A percentile compares a stretch with the other conserved stretches of the same genome.
Evolutionary conservation across 1,140 invertebrate species (phyloP).

Genomic region (Ceratitis capitata): DNA sequence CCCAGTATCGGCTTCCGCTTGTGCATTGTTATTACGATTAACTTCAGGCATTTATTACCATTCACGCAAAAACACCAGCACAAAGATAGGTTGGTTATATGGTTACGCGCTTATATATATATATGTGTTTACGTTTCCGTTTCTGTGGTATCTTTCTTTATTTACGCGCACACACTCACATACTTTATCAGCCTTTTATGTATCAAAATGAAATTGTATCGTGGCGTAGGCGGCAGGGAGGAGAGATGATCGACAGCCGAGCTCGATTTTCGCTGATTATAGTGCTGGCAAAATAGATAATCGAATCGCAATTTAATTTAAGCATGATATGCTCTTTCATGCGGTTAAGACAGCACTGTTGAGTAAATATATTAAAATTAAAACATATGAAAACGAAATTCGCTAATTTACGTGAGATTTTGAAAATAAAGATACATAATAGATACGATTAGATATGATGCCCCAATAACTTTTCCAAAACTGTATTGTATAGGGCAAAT

Average conservation of each 20-base stretch:
- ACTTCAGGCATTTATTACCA: not conserved
- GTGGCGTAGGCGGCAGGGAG: not conserved
- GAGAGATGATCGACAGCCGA: not conserved
- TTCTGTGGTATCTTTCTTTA: not conserved
- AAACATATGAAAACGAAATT: too few relatives aligned
- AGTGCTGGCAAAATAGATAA: not conserved
- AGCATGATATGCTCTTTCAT: too few relatives aligned
- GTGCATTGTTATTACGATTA: not conserved
- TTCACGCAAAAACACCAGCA: not conserved
- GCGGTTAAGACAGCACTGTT: too few relatives aligned
- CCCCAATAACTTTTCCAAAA: too few relatives aligned
- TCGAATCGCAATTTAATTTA: not conserved
- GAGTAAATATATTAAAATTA: too few relatives aligned
- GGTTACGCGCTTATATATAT: not conserved
- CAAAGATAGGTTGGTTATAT: too few relatives aligned
- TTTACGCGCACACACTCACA: not conserved
- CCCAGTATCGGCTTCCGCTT: not conserved
- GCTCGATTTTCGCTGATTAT: too few relatives aligned
- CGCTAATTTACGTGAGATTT: too few relatives aligned
- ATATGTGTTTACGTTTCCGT: not conserved
- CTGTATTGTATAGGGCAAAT: too few relatives aligned
- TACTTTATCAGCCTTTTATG: not conserved
- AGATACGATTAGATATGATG: too few relatives aligned
- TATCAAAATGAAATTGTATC: not conserved
- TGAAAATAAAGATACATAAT: too few relatives aligned